Percentiles rank a stretch among this genome's conserved stretches.
These are phyloP conservation scores for Siniperca knerii DNA, from an alignment of 2,113 vertebrate species.

Conservation along the genomic window DNA sequence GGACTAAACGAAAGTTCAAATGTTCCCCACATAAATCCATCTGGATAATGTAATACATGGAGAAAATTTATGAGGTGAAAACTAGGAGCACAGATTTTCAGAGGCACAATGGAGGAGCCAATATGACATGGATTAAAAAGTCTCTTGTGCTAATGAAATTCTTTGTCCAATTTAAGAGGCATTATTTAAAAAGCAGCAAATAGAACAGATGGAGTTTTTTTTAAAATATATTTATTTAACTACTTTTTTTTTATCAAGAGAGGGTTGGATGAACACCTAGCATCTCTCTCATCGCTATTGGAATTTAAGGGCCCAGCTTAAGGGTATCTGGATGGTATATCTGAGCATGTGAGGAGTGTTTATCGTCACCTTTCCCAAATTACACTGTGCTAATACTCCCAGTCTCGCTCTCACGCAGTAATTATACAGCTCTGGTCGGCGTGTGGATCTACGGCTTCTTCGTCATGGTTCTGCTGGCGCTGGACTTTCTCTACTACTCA, in stretches of 20 bases:
- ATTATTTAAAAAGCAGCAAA: constrained; percentile 51
- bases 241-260: constrained; percentile 33
- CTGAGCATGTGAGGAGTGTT: constrained; percentile 44
- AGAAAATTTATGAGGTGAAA: constrained; percentile 49
- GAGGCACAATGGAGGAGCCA: constrained; percentile 27
- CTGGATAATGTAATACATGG: constrained; percentile 49
- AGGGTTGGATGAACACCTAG: constrained; percentile 59
- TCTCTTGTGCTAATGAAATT: constrained; percentile 38
- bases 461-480: constrained; percentile 91
- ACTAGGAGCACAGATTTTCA: constrained; percentile 33
- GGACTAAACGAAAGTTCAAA: constrained; percentile 50
- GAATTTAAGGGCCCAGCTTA: constrained; percentile 39
- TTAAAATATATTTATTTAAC: constrained; percentile 39
- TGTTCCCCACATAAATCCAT: constrained; percentile 54
- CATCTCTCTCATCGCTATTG: constrained; percentile 27
- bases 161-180: constrained; percentile 47
- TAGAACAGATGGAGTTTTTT: constrained; percentile 53
- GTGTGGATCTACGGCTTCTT: constrained; percentile 99
- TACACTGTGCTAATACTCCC: constrained; percentile 32
- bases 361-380: constrained; percentile 44
- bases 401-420: constrained; percentile 83
- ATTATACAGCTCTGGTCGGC: constrained; percentile 95
- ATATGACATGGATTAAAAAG: constrained; percentile 43
- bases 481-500: constrained; percentile 98
- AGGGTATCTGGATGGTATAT: constrained; percentile 39